Evolutionary conservation across 64 coral and sea anemone genomes (phyloP).

Genomic region (Anthopleura sola): DNA sequence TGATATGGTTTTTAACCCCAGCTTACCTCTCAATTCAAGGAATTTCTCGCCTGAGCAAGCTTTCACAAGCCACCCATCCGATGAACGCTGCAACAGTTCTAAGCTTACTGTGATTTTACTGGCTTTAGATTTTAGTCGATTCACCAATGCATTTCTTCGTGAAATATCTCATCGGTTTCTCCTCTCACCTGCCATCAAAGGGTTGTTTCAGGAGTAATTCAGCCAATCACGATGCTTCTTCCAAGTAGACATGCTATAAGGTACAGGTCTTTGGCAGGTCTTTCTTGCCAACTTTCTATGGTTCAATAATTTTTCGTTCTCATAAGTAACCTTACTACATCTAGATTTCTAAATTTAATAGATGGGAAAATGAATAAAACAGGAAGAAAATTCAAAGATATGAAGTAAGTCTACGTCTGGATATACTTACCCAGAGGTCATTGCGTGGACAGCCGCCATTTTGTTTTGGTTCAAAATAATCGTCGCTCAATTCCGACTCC

Average conservation of each 20-base stretch:
- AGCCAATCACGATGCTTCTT: neutral
- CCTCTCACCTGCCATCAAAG: neutral
- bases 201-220: neutral
- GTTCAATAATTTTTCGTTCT: neutral
- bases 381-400: neutral
- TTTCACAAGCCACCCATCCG: neutral
- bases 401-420: neutral
- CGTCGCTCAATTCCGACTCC: neutral
- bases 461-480: neutral
- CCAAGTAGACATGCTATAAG: neutral
- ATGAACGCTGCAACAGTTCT: neutral
- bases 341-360: neutral
- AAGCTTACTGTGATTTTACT: neutral
- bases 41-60: neutral
- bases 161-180: neutral
- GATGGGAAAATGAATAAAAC: neutral
- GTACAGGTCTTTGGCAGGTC: neutral
- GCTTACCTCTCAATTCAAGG: neutral
- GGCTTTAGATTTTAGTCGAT: neutral
- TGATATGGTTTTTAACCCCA: neutral
- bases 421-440: neutral
- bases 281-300: neutral
- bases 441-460: neutral
- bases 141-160: conserved; percentile 5
- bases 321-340: conserved; percentile 10